Evolutionary conservation across 2,888 invertebrate genomes (phyloP).

Genomic region (Clistopyga incitator): DNA sequence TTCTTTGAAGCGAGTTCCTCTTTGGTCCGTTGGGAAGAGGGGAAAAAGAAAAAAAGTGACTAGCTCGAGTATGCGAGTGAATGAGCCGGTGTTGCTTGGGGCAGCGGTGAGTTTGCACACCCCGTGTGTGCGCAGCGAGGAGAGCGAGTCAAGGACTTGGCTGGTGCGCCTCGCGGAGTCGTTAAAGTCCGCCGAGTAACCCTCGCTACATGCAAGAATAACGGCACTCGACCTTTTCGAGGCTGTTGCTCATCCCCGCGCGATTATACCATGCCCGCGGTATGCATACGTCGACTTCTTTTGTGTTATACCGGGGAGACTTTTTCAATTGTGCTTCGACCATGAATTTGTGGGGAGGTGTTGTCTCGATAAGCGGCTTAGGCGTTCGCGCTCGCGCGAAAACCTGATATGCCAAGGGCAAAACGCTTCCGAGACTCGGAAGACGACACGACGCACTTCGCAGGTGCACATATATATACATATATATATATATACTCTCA

Average conservation of each 20-base stretch:
- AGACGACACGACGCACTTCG: slow-evolving; percentile 15
- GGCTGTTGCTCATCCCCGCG: slow-evolving; percentile 34
- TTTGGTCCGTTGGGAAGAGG: not conserved
- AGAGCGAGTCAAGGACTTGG: slow-evolving; percentile 43
- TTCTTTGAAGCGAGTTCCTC: not conserved
- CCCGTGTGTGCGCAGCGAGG: slow-evolving; percentile 11
- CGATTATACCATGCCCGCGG: not conserved
- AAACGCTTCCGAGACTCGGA: not conserved
- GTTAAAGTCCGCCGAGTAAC: slow-evolving; percentile 10
- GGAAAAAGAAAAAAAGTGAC: slow-evolving; percentile 5
- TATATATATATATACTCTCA: not conserved
- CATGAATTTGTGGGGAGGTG: not conserved
- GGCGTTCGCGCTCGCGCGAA: not conserved
- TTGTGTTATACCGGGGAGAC: not conserved
- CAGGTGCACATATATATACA: slow-evolving; percentile 7
- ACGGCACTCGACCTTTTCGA: slow-evolving; percentile 47
- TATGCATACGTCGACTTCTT: not conserved
- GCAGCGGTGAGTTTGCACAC: not conserved
- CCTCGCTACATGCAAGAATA: slow-evolving; percentile 24
- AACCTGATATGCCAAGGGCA: slow-evolving; percentile 22
- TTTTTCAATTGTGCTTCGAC: not conserved
- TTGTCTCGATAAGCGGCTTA: not conserved
- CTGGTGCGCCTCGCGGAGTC: slow-evolving; percentile 1
- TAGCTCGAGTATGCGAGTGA: slow-evolving; percentile 2
- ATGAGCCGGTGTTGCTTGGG: not conserved